Conservation (phyloP, 2,888 invertebrate genomes). For the Heteromyza rotundicornis region DNA sequence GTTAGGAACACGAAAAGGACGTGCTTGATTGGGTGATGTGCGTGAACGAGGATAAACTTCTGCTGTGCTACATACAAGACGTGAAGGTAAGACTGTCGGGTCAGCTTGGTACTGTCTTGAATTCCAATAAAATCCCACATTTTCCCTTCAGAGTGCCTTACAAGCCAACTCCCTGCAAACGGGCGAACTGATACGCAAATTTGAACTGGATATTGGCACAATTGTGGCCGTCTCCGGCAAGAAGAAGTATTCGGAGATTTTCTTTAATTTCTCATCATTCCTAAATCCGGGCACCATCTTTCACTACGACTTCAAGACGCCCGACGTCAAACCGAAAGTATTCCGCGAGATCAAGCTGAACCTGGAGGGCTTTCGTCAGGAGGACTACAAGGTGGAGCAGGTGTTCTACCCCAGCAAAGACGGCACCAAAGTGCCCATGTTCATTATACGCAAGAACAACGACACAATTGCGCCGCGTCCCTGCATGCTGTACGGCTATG, state of each 20-base stretch:
- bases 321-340: conserved; percentile 70
- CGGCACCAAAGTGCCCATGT: conserved; percentile 95
- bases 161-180: conserved; percentile 77
- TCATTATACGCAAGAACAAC: conserved; percentile 78
- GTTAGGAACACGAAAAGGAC: conserved; percentile 77
- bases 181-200: conserved; percentile 75
- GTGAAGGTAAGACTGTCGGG: conserved; percentile 79
- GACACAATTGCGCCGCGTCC: conserved; percentile 67
- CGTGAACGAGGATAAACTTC: conserved; percentile 83
- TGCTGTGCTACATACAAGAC: conserved; percentile 89
- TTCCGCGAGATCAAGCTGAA: conserved; percentile 81
- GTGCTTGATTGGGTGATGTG: conserved; percentile 90
- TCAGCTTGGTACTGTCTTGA: too few relatives aligned
- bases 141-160: conserved; percentile 79
- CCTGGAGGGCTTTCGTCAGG: conserved; percentile 80
- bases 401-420: conserved; percentile 93
- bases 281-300: conserved; percentile 85
- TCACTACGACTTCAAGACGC: conserved; percentile 77
- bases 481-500: conserved; percentile 92
- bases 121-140: too few relatives aligned
- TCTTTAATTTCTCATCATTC: conserved; percentile 94
- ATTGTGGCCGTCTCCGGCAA: conserved; percentile 85
- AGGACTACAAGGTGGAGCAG: conserved; percentile 83
- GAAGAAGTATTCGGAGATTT: conserved; percentile 85
- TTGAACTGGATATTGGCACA: conserved; percentile 86